A percentile compares a stretch with the other conserved stretches of the same genome.
Evolutionary conservation across 2,888 invertebrate species (phyloP).

Genomic region (Apodemia duryi): DNA sequence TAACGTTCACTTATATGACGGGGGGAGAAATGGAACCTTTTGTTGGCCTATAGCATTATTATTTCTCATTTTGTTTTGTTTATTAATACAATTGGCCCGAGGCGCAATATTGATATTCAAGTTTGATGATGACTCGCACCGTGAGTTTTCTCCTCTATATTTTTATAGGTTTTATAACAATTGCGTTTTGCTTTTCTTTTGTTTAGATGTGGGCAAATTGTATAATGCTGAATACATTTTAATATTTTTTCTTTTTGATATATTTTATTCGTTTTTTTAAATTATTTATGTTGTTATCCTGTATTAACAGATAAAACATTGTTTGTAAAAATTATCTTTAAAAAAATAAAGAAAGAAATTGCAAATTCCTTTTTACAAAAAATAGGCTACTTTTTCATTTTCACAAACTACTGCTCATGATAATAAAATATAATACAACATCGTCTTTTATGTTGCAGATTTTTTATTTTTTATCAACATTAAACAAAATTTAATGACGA

Average conservation of each 20-base stretch:
- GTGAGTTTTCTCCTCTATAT: conserved; percentile 66
- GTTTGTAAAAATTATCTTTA: too few species aligned
- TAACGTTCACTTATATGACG: conserved; percentile 55
- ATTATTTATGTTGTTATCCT: background rate
- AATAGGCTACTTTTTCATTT: too few species aligned
- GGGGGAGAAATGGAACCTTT: conserved; percentile 79
- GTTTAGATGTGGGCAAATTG: conserved; percentile 46
- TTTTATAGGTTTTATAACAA: conserved; percentile 70
- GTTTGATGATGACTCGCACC: conserved; percentile 75
- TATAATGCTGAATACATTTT: conserved; percentile 34
- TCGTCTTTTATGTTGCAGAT: too few species aligned
- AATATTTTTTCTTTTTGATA: conserved; percentile 27
- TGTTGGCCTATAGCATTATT: conserved; percentile 79
- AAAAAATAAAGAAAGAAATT: too few species aligned
- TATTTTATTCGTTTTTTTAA: conserved; percentile 16
- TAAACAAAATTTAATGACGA: too few species aligned
- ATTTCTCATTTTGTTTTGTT: conserved; percentile 80
- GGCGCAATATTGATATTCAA: conserved; percentile 80
- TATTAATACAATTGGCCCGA: conserved; percentile 79
- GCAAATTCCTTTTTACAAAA: too few species aligned
- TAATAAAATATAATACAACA: too few species aligned
- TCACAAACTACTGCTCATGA: too few species aligned
- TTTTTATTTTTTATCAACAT: too few species aligned
- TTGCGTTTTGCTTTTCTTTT: conserved; percentile 54
- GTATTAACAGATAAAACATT: too few species aligned